A percentile compares a stretch with the other conserved stretches of the same genome.
Conservation (phyloP, 2,797 vertebrate genomes). For the Pogoniulus pusillus region DNA sequence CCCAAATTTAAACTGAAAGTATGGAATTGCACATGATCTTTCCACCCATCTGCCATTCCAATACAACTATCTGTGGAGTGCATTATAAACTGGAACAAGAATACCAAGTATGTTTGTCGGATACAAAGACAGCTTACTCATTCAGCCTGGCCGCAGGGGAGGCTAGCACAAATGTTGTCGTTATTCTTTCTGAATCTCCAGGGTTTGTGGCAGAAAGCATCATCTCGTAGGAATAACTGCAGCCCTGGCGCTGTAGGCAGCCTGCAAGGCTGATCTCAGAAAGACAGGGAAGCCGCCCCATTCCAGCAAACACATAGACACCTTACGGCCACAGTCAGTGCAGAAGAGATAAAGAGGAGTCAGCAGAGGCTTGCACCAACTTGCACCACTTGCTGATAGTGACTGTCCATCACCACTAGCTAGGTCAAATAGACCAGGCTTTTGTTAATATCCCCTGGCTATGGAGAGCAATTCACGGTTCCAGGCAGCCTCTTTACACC, state of each 20-base stretch:
- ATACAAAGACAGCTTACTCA: background rate
- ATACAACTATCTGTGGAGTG: rapidly evolving
- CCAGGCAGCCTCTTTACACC: constrained; percentile 60
- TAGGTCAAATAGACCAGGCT: constrained; percentile 19
- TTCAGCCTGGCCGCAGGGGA: background rate
- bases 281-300: background rate
- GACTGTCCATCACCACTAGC: background rate
- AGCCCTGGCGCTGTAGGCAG: background rate
- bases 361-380: constrained; percentile 37
- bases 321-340: background rate
- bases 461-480: constrained; percentile 60
- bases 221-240: background rate
- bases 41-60: background rate
- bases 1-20: background rate
- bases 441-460: constrained; percentile 52
- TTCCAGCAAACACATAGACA: background rate
- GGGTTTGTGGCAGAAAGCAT: background rate
- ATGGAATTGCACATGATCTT: background rate
- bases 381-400: background rate
- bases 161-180: background rate
- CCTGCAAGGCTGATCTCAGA: background rate
- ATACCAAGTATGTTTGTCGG: background rate
- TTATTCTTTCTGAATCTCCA: background rate
- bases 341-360: constrained; percentile 40
- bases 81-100: background rate